A percentile compares a stretch with the other conserved stretches of the same genome.
These are phyloP conservation scores for Cinclus cinclus DNA, from an alignment of 2,113 vertebrate genomes.

Conservation along the genomic window DNA sequence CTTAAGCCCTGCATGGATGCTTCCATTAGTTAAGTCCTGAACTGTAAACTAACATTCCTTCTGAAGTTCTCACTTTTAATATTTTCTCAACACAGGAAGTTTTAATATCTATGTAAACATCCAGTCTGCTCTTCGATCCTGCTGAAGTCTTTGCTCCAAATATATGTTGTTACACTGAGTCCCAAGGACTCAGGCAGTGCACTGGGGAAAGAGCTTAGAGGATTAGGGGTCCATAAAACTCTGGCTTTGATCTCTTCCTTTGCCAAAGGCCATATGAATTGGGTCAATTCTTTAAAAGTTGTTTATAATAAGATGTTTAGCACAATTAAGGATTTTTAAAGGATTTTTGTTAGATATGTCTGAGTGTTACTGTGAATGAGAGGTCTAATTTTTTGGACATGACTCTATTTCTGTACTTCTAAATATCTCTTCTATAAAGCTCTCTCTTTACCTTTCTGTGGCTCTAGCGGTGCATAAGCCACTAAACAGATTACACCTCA, in stretches of 20 bases:
- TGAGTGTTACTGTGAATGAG: neutral
- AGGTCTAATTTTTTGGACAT: neutral
- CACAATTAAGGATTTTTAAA: neutral
- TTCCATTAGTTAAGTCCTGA: neutral
- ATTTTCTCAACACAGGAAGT: neutral
- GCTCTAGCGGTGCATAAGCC: neutral
- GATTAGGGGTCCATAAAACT: neutral
- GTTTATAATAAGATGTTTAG: neutral
- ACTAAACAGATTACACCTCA: neutral
- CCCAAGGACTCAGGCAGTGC: accelerated
- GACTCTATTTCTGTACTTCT: neutral
- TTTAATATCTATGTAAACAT: neutral
- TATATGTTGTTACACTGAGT: neutral
- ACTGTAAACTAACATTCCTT: neutral
- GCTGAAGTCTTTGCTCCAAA: neutral
- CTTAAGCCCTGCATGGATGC: accelerated
- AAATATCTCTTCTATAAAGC: neutral
- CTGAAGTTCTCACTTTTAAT: neutral
- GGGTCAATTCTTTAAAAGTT: neutral
- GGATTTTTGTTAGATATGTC: neutral
- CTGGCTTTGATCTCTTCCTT: neutral
- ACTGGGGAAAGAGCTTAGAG: neutral
- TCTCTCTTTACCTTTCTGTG: neutral
- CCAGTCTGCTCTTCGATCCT: neutral
- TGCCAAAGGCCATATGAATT: neutral